Percentiles rank a stretch among this genome's conserved stretches.
These are phyloP conservation scores for Leptatherina wallacei DNA, from an alignment of 2,797 vertebrate genomes.

Conservation along the genomic window DNA sequence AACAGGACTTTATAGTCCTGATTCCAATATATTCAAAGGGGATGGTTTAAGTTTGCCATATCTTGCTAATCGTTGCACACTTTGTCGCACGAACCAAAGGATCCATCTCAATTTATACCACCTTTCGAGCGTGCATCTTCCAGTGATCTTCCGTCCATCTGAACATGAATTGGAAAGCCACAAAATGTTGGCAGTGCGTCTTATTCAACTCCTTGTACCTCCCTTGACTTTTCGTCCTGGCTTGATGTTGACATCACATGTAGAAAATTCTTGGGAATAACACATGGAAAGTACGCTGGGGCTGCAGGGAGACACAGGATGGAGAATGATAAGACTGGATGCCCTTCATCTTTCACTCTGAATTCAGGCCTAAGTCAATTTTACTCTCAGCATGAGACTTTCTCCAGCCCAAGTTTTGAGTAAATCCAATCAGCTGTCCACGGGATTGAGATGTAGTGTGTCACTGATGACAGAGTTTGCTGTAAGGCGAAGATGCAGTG, in stretches of 20 bases:
- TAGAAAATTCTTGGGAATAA: slow-evolving; percentile 67
- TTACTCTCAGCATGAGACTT: slow-evolving; percentile 82
- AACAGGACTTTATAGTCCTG: not conserved
- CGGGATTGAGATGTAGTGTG: slow-evolving; percentile 79
- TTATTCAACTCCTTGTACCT: slow-evolving; percentile 53
- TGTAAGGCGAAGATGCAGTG: slow-evolving; percentile 51
- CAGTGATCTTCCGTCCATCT: slow-evolving; percentile 54
- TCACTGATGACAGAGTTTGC: slow-evolving; percentile 76
- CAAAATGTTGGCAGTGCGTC: slow-evolving; percentile 61
- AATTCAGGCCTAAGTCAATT: slow-evolving; percentile 83
- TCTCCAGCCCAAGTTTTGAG: slow-evolving; percentile 78
- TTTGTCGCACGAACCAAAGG: slow-evolving; percentile 30
- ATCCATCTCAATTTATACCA: slow-evolving; percentile 37
- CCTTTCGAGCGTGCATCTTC: slow-evolving; percentile 39
- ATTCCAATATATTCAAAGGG: not conserved
- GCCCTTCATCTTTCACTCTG: slow-evolving; percentile 80
- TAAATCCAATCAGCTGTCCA: slow-evolving; percentile 85
- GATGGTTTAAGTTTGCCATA: slow-evolving; percentile 14
- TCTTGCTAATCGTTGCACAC: slow-evolving; percentile 14
- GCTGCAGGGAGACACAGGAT: slow-evolving; percentile 73
- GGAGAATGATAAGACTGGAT: slow-evolving; percentile 78
- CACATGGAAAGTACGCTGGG: slow-evolving; percentile 70
- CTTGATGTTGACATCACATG: slow-evolving; percentile 73
- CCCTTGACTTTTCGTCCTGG: slow-evolving; percentile 59
- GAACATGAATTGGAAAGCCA: slow-evolving; percentile 58